A percentile compares a stretch with the other conserved stretches of the same genome.
Conservation (phyloP, 2,797 vertebrate genomes). For the Hozukius guyotensis region DNA sequence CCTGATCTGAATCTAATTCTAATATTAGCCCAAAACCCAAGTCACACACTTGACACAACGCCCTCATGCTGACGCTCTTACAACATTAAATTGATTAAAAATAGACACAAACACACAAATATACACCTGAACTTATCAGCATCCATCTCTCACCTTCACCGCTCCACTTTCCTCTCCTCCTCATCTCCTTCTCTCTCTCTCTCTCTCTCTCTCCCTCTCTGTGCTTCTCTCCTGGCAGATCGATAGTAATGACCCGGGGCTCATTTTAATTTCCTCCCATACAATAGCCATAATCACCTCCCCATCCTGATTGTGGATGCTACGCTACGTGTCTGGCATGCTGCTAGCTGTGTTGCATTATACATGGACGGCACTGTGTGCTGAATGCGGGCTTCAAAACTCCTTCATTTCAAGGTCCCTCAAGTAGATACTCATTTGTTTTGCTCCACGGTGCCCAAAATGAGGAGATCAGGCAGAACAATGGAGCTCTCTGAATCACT, state of each 20-base stretch:
- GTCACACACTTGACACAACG: not conserved
- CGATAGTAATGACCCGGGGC: constrained; percentile 76
- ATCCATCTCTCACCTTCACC: constrained; percentile 29
- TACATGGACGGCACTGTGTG: not conserved
- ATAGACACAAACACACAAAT: constrained; percentile 3
- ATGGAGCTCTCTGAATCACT: not conserved
- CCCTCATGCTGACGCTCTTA: not conserved
- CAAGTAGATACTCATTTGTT: constrained; percentile 17
- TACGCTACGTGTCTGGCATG: constrained; percentile 56
- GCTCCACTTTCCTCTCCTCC: not conserved
- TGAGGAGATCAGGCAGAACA: not conserved
- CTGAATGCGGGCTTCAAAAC: not conserved
- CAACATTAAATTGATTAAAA: not conserved
- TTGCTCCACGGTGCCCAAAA: constrained; percentile 3
- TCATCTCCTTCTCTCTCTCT: constrained; percentile 7
- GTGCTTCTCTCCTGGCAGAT: constrained; percentile 56
- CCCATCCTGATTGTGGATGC: constrained; percentile 59
- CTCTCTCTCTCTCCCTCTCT: constrained; percentile 21
- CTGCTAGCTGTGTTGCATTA: constrained; percentile 28
- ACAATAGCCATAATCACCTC: constrained; percentile 72
- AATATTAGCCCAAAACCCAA: not conserved
- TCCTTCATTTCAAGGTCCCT: constrained; percentile 20
- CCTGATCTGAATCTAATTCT: not conserved
- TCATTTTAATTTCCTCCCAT: constrained; percentile 75
- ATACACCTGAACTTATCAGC: constrained; percentile 10